Percentiles rank a stretch among this genome's conserved stretches.
These are phyloP conservation scores for Dasyornis broadbenti DNA, from an alignment of 2,113 vertebrate species.

Conservation along the genomic window DNA sequence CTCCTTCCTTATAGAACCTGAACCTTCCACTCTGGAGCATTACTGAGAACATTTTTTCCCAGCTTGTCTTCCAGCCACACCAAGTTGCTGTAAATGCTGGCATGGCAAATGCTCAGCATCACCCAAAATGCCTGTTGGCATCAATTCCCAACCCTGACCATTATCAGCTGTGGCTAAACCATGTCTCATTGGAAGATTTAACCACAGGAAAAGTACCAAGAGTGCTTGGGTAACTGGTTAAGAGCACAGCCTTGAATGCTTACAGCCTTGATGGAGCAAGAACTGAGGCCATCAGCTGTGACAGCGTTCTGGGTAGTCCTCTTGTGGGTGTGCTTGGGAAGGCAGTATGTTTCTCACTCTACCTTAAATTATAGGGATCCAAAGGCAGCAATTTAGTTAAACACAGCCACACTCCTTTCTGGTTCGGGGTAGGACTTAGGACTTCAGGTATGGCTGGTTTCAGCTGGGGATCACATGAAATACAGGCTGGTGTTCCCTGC, in stretches of 20 bases:
- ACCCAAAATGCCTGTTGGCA: neutral
- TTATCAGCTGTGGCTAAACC: neutral
- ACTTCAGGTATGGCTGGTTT: neutral
- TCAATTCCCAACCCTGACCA: neutral
- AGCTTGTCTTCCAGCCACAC: neutral
- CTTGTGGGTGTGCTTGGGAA: neutral
- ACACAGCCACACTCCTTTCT: neutral
- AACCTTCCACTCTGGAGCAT: neutral
- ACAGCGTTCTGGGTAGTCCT: neutral
- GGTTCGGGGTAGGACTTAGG: neutral
- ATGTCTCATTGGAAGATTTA: neutral
- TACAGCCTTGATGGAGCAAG: neutral
- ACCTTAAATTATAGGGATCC: neutral
- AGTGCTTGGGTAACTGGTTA: neutral
- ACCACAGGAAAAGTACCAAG: neutral
- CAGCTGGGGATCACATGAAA: neutral
- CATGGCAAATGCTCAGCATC: neutral
- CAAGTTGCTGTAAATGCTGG: neutral
- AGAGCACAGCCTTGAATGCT: neutral
- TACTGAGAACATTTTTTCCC: neutral
- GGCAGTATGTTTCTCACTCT: neutral
- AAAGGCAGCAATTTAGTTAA: neutral
- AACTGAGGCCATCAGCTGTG: neutral
- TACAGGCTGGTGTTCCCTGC: accelerated
- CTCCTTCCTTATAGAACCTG: neutral